Conservation (phyloP, 2,797 vertebrate genomes). For the Rallus crepitans region DNA sequence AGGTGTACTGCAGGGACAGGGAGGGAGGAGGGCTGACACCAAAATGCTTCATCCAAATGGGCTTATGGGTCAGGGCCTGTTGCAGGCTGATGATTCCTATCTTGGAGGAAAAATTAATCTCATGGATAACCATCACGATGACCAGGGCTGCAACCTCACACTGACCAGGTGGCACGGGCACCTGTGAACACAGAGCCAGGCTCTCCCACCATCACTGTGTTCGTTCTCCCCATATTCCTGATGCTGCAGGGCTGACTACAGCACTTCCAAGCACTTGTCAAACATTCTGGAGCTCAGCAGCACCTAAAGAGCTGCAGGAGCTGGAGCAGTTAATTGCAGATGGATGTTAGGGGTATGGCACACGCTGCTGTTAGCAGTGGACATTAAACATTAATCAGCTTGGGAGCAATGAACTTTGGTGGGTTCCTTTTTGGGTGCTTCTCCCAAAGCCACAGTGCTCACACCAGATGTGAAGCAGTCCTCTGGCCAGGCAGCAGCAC, state of each 20-base stretch:
- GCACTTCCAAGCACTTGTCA: not conserved
- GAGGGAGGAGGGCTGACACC: not conserved
- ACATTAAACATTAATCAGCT: accelerated
- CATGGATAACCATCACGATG: accelerated
- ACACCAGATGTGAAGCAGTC: not conserved
- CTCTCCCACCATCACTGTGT: not conserved
- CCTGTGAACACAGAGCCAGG: not conserved
- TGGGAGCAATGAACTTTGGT: accelerated
- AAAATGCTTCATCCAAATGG: not conserved
- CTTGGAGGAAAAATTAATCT: not conserved
- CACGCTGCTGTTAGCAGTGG: not conserved
- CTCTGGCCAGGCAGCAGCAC: not conserved
- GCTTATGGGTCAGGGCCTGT: not conserved
- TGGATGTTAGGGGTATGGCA: not conserved
- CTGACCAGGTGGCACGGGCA: accelerated
- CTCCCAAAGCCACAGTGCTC: not conserved
- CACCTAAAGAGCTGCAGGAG: not conserved
- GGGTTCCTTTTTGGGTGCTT: constrained; percentile 38
- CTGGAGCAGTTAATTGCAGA: not conserved
- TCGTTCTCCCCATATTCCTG: not conserved
- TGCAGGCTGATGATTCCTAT: not conserved
- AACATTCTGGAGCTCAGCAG: not conserved
- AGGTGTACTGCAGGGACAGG: not conserved
- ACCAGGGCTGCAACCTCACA: not conserved
- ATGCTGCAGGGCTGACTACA: not conserved